A percentile compares a stretch with the other conserved stretches of the same genome.
Conservation (phyloP, 2,113 vertebrate genomes). For the Phylloscopus trochiloides region DNA sequence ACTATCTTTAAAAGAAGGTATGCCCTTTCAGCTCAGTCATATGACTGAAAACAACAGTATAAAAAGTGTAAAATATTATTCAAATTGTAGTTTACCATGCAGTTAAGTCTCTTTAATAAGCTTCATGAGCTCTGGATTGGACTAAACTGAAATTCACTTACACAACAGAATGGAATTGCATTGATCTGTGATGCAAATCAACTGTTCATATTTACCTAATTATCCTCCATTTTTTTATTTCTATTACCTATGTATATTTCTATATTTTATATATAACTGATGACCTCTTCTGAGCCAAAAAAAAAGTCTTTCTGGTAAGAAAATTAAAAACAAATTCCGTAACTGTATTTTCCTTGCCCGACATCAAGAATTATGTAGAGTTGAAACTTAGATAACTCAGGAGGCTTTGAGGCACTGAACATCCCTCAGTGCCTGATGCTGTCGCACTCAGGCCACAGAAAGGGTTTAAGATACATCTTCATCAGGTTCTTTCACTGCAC, state of each 20-base stretch:
- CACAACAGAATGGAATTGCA: neutral
- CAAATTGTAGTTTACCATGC: neutral
- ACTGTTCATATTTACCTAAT: neutral
- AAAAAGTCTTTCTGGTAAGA: neutral
- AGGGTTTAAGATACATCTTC: neutral
- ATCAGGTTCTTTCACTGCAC: neutral
- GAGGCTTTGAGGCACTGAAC: neutral
- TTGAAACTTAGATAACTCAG: neutral
- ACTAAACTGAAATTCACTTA: slow-evolving; percentile 1
- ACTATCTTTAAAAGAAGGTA: neutral
- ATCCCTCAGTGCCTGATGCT: neutral
- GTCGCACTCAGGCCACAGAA: neutral
- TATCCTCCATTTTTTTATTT: neutral
- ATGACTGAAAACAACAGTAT: neutral
- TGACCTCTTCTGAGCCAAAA: neutral
- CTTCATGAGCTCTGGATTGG: neutral
- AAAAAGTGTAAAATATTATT: neutral
- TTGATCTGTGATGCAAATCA: neutral
- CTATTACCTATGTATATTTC: neutral
- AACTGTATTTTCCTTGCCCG: neutral
- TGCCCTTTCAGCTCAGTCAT: neutral
- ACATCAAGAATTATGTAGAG: neutral
- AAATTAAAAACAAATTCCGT: neutral
- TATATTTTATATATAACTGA: neutral
- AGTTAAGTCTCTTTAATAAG: neutral